phyloP scores from a whole-genome alignment of 1,140 invertebrate species.

The Aleiodes sp. region DNA sequence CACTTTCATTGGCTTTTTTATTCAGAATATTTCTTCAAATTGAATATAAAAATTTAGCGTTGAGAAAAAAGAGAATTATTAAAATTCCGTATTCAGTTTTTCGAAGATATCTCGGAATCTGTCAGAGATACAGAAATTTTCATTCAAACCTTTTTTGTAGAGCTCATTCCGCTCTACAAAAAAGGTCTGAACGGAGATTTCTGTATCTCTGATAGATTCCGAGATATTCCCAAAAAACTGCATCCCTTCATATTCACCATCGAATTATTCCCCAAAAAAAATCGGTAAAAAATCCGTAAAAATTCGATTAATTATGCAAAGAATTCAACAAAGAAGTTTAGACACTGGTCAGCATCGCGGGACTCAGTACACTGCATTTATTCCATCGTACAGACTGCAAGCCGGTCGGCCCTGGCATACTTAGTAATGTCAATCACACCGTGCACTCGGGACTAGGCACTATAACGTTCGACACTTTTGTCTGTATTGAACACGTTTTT shows the following conservation, averaged over 20 bases:
- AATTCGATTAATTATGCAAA: background rate
- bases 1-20: background rate
- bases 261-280: no score
- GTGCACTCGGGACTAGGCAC: conserved; percentile 24
- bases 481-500: conserved; percentile 26
- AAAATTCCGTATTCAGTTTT: no score
- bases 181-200: no score
- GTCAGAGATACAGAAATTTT: no score
- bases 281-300: background rate
- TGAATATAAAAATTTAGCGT: no score
- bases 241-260: no score
- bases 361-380: conserved; percentile 28
- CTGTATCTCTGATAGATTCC: no score
- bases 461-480: conserved; percentile 43
- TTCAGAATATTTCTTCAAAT: background rate
- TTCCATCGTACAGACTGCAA: conserved; percentile 56
- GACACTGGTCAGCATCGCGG: background rate
- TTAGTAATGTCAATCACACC: conserved; percentile 68
- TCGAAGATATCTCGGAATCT: no score
- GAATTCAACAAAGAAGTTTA: background rate
- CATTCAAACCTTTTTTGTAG: no score
- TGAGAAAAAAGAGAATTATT: no score
- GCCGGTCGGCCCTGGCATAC: conserved; percentile 66
- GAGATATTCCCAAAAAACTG: no score
- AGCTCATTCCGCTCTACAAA: no score